Conservation (phyloP, 1,140 invertebrate species). For the Drosophila repletoides region DNA sequence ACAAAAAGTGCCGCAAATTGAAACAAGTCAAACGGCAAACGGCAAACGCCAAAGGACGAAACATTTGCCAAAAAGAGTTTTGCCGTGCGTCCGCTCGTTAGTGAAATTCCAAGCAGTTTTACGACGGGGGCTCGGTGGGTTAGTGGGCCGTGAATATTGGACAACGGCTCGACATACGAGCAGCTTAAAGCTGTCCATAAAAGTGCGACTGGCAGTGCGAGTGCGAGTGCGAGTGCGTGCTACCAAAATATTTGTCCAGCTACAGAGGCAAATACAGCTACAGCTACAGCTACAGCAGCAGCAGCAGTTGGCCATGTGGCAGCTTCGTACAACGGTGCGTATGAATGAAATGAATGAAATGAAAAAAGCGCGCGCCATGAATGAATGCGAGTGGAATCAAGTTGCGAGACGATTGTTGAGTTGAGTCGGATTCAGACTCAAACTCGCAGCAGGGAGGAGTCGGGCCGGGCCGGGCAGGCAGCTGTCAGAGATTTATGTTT, state of each 20-base stretch:
- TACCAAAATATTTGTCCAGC: conserved; percentile 47
- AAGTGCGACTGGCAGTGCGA: too few relatives aligned
- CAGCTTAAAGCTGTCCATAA: conserved; percentile 38
- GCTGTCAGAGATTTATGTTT: conserved; percentile 61
- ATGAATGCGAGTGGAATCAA: conserved; percentile 47
- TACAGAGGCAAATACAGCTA: background rate
- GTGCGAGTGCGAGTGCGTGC: too few relatives aligned
- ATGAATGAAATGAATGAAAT: too few relatives aligned
- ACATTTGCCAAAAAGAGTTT: conserved; percentile 33
- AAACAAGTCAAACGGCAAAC: background rate
- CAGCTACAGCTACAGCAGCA: conserved; percentile 4
- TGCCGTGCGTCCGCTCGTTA: conserved; percentile 52
- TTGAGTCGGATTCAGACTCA: conserved; percentile 45
- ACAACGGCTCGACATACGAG: background rate
- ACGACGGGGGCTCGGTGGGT: background rate
- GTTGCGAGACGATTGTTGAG: background rate
- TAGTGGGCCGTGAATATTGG: conserved; percentile 16
- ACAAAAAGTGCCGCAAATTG: conserved; percentile 22
- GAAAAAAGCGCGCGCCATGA: conserved; percentile 45
- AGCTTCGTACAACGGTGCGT: conserved; percentile 50
- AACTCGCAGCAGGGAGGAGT: conserved; percentile 20
- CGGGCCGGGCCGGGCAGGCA: background rate
- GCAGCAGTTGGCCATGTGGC: conserved; percentile 37
- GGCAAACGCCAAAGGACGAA: background rate
- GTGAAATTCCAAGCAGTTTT: conserved; percentile 40